phyloP scores from a whole-genome alignment of 2,888 invertebrate species.

The Adela reaumurella region DNA sequence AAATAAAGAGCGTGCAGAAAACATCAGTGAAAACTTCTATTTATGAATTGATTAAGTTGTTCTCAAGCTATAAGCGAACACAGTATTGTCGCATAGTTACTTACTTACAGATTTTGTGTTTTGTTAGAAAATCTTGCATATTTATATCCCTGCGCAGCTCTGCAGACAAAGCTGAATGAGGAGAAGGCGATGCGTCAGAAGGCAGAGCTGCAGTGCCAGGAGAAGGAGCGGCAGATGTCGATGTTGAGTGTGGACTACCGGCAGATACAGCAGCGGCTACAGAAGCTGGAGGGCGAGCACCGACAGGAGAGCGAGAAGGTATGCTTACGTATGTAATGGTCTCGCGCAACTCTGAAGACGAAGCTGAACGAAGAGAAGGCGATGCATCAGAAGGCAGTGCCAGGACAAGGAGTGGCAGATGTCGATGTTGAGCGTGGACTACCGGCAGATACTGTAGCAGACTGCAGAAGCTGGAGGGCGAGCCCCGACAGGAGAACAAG shows the following conservation, averaged over 20 bases:
- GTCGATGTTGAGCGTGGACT: constrained; percentile 92
- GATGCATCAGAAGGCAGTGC: constrained; percentile 77
- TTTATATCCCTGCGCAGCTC: no score
- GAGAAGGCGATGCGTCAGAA: constrained; percentile 85
- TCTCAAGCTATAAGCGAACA: no score
- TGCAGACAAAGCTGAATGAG: constrained; percentile 88
- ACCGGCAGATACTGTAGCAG: constrained; percentile 91
- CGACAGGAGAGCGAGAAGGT: constrained; percentile 84
- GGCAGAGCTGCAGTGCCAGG: constrained; percentile 82
- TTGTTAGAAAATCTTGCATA: no score
- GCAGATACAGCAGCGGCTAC: constrained; percentile 87
- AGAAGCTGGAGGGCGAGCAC: constrained; percentile 89
- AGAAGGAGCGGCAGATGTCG: constrained; percentile 90
- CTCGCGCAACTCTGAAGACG: constrained; percentile 83
- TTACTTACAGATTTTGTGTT: no score
- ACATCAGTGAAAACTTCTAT: no score
- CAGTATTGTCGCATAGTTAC: no score
- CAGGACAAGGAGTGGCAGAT: constrained; percentile 94
- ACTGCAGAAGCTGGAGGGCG: constrained; percentile 86
- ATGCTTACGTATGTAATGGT: no score
- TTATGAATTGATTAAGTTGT: no score
- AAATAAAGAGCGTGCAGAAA: no score
- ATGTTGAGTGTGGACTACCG: constrained; percentile 93
- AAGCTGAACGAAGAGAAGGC: constrained; percentile 90
- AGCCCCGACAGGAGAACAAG: constrained; percentile 83